phyloP scores from a whole-genome alignment of 1,140 invertebrate genomes.

The Drosophila prosaltans region DNA sequence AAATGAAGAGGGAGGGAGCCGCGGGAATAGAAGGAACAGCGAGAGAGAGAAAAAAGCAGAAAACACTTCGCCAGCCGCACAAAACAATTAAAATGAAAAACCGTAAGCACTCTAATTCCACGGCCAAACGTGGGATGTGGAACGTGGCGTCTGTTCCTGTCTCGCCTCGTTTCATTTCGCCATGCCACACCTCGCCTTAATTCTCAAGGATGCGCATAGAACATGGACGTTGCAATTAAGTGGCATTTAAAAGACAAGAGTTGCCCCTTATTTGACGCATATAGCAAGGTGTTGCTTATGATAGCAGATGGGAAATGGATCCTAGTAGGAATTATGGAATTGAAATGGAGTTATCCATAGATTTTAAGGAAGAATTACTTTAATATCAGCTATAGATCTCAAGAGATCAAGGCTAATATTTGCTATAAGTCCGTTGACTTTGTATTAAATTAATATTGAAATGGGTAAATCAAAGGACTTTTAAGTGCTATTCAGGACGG shows the following conservation, averaged over 20 bases:
- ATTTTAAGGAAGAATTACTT: too few species aligned
- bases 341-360: too few species aligned
- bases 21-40: neutral
- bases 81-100: constrained; percentile 76
- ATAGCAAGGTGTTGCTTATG: too few species aligned
- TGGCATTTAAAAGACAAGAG: neutral
- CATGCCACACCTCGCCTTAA: neutral
- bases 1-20: constrained; percentile 16
- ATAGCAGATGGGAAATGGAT: too few species aligned
- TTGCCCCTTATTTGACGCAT: too few species aligned
- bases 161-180: neutral
- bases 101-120: constrained; percentile 65
- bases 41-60: constrained; percentile 25
- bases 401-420: too few species aligned
- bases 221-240: neutral
- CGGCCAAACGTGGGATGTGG: constrained; percentile 25
- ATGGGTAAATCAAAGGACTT: too few species aligned
- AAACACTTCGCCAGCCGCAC: constrained; percentile 34
- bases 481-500: too few species aligned
- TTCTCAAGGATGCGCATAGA: constrained; percentile 7
- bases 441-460: too few species aligned
- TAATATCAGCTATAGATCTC: too few species aligned
- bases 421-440: too few species aligned
- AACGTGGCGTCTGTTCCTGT: constrained; percentile 11
- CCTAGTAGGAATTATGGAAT: too few species aligned